Base-by-base conservation (phyloP, 1,140 invertebrate species). In the Propsilocerus akamusi region DNA sequence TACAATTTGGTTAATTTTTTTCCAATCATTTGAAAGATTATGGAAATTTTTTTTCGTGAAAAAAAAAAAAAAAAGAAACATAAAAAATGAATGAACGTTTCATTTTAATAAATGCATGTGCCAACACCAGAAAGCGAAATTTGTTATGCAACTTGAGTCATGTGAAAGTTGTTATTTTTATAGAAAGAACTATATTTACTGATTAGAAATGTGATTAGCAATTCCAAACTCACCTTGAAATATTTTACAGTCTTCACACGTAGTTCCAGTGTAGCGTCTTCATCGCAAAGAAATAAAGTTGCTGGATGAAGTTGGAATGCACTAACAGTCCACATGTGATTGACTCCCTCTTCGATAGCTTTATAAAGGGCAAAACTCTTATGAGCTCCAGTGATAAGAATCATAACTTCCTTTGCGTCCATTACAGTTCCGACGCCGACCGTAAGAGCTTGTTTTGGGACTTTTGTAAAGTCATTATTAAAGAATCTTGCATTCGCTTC, bases 291-390 rank as follows among this genome's bases (percentile, higher is more conserved):
- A 70, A 98, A 94, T 17, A 98, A 74, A 5, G 89, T 83, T 55
- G 81, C 77, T 30, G 83, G 78, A 69, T 97, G 92, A 65, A 91
- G 88, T 68, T 99, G 96, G 71, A 99, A 97, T 25, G 94, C 94
- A 20, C 92, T 97, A 22, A 98, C 93, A 0, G 96, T 99, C 93
- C 96, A 99, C 96, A 99, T 99, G 69, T 99, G 96, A 72, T 92
- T 97, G 4, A 99, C 78, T 37, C 96, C 96, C 67, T 95, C 88
- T 52, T 97, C 92, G 50, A 96, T 87, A 2, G 95, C 94, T 68
- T 92, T 92, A 64, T 96, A 90, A 32, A 99, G 74, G 46, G 96
- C 96, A 63, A 94, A 87, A 4, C 96, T 81, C 70, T 99, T 99
- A 65, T 96, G 88, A 25, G 82, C 81, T n/a, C 96, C 96, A 20